Percentiles rank a stretch among this genome's conserved stretches.
phyloP scores from a whole-genome alignment of 2,888 invertebrate species.

The Platycnemis pennipes region DNA sequence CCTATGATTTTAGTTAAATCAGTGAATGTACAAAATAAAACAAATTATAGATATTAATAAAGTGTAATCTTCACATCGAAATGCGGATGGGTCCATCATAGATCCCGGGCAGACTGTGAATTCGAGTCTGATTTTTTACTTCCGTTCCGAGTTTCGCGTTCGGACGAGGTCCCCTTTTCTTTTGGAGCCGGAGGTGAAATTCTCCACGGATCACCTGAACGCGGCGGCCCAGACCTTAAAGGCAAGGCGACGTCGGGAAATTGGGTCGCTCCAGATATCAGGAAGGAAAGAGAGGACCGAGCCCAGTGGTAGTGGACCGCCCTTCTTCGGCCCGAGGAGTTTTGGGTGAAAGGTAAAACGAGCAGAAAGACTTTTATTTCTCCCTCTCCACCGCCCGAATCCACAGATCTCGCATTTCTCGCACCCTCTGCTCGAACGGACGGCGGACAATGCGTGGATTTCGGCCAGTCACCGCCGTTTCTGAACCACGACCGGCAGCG shows the following conservation, averaged over 20 bases:
- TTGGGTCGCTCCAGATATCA: conserved; percentile 53
- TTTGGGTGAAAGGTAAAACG: conserved; percentile 56
- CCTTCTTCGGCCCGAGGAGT: neutral
- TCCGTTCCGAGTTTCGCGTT: conserved; percentile 10
- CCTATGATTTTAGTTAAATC: too few relatives aligned
- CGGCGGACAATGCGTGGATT: conserved; percentile 58
- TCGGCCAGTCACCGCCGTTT: conserved; percentile 51
- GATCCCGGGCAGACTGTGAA: too few relatives aligned
- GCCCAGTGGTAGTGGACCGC: neutral
- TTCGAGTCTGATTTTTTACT: neutral
- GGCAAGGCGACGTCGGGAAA: conserved; percentile 1
- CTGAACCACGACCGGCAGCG: neutral
- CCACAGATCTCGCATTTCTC: too few relatives aligned
- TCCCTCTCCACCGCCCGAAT: neutral
- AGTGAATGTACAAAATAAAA: too few relatives aligned
- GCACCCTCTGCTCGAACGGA: neutral
- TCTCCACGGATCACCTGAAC: neutral
- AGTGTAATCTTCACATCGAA: too few relatives aligned
- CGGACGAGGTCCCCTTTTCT: neutral
- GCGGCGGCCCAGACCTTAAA: conserved; percentile 3
- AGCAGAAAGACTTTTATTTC: conserved; percentile 32
- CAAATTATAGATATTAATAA: too few relatives aligned
- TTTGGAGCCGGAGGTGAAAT: conserved; percentile 36
- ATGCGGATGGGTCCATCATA: too few relatives aligned
- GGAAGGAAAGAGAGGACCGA: neutral